A percentile compares a stretch with the other conserved stretches of the same genome.
Conservation (phyloP, 1,140 invertebrate species). For the Drosophila bocqueti region DNA sequence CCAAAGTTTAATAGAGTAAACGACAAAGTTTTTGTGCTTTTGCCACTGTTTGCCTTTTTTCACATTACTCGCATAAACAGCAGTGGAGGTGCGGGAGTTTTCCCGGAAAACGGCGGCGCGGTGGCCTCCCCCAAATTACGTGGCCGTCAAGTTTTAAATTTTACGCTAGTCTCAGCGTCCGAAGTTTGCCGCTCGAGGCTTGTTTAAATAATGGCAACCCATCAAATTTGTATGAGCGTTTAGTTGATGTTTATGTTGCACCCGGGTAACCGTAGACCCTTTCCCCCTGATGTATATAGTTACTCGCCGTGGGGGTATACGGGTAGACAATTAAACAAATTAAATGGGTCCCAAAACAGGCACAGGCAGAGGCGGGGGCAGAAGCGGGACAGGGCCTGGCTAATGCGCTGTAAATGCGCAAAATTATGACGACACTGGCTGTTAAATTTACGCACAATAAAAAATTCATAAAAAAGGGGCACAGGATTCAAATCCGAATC, state of each 20-base stretch:
- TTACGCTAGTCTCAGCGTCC: slow-evolving; percentile 50
- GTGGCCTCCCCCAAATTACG: slow-evolving; percentile 60
- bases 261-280: neutral
- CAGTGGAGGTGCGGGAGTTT: slow-evolving; percentile 32
- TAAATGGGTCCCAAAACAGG: slow-evolving; percentile 13
- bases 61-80: slow-evolving; percentile 67
- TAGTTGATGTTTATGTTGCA: slow-evolving; percentile 76
- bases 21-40: slow-evolving; percentile 76
- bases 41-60: slow-evolving; percentile 60
- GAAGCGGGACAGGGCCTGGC: neutral
- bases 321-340: slow-evolving; percentile 56
- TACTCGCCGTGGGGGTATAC: neutral
- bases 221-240: slow-evolving; percentile 82
- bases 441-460: slow-evolving; percentile 59
- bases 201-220: slow-evolving; percentile 79
- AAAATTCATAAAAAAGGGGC: slow-evolving; percentile 53
- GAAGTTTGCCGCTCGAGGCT: slow-evolving; percentile 68
- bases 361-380: neutral
- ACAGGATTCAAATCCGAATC: slow-evolving; percentile 34
- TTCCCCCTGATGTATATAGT: neutral
- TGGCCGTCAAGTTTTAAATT: slow-evolving; percentile 78
- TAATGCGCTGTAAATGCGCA: slow-evolving; percentile 48
- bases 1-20: slow-evolving; percentile 84
- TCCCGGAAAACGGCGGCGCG: slow-evolving; percentile 6
- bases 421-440: slow-evolving; percentile 47